Base-by-base conservation (phyloP, 1,140 invertebrate genomes). In the Neodiprion fabricii region DNA sequence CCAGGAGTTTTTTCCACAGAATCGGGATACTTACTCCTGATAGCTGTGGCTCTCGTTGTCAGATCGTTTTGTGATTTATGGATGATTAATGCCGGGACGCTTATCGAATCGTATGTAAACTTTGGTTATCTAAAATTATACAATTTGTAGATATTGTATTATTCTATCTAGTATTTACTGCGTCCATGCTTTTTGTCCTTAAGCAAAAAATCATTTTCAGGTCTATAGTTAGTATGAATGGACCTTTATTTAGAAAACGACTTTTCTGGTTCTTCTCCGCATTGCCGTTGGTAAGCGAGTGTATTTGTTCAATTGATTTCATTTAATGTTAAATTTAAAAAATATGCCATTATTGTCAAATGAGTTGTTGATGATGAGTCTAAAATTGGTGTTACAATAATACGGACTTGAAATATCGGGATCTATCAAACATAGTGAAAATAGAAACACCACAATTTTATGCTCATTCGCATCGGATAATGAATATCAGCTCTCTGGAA, bases 21-120 rank as follows among this genome's bases (percentile, higher is more conserved):
- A 90, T 89, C 91, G 75, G 95, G 94, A 67, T 96, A 96, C 77
- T 89, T 98, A 82, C 75, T 92, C 3, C 82, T 98, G 9, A 94
- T 99, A 66, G 97, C 97, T 8, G 79, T 86, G 9, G 93, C 96
- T 40, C 89, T 99, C 9, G 90, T 98, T 10, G 91, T 94, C 7
- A 91, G 98, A 82, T 98, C 98, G 0, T 90, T 98, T 40, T 98
- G 97, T 85, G 98, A 99, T 89, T 91, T 99, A 69, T 99, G 97
- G 97, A 94, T 99, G 90, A 99, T 99, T 78, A 94, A 96, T 80
- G 96, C 96, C 87, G 94, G 94, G 14, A 99, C 98, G 2, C 90
- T 95, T 73, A 94, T 99, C 81, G 98, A 99, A 91, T 96, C 94
- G 95, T 96, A 87, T 86, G 86, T 85, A 74, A 68, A 61, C 71